phyloP scores from a whole-genome alignment of 2,113 vertebrate species.

The Esox niger region DNA sequence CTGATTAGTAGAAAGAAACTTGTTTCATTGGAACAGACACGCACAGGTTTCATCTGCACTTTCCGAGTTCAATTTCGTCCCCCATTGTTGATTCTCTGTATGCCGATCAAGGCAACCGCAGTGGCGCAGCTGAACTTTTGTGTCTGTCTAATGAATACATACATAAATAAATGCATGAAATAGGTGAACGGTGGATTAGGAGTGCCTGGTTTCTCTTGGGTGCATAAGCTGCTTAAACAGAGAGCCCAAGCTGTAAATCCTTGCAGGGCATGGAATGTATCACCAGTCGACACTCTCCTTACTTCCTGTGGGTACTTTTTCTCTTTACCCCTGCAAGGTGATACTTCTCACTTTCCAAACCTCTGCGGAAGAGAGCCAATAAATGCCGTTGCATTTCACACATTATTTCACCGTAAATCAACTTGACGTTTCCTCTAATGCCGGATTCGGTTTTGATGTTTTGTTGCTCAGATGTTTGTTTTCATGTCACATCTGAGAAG shows the following conservation, averaged over 20 bases:
- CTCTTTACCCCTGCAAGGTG: background rate
- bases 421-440: background rate
- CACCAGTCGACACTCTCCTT: background rate
- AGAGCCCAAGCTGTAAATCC: background rate
- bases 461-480: conserved; percentile 1
- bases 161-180: no score
- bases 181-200: no score
- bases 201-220: background rate
- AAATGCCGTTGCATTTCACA: background rate
- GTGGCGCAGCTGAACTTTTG: no score
- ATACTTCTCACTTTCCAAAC: background rate
- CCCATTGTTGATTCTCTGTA: no score
- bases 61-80: no score
- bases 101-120: no score
- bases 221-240: background rate
- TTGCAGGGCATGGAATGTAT: no score
- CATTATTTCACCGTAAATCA: background rate
- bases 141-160: no score
- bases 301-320: background rate
- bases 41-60: no score
- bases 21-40: no score
- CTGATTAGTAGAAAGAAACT: no score
- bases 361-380: background rate
- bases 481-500: no score
- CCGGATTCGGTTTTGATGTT: background rate